Base-by-base conservation (phyloP, 2,113 vertebrate species). In the Calypte anna region DNA sequence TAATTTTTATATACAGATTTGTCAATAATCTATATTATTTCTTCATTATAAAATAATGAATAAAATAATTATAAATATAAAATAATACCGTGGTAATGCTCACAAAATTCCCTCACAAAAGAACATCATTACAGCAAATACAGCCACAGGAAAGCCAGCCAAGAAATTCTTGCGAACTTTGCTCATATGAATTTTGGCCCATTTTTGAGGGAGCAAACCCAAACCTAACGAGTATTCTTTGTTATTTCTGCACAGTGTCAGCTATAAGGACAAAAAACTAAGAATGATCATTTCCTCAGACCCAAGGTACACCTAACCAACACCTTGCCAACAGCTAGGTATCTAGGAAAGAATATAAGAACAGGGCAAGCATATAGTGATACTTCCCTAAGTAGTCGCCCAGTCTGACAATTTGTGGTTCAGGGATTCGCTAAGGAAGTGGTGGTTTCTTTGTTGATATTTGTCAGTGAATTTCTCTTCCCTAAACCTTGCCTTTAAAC, bases 381-480 rank as follows among this genome's bases (percentile, higher is more conserved):
- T 38, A 43, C 25, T 77, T 80, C 14, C n/a, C 31, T 43, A 50
- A 76, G 54, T 1, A 88, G 70, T 21, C 40, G 77, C 43, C 55
- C 18, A 38, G 62, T 68, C 48, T 40, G 88, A 38, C 48, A 58
- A 63, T 62, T 90, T 66, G 63, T 69, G 55, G 63, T 80, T 77
- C 22, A 38, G 59, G 68, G 55, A 77, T 76, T 88, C 88, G 75
- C 79, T 77, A 63, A 94, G 75, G 63, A 68, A 90, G 55, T 90
- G 59, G 67, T 88, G 54, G 85, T 88, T 94, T 82, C 84, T 78
- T 16, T 15, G 63, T 30, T 67, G 77, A 31, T 67, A 48, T 59
- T 70, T 46, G 81, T 91, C 67, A 38, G 63, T 55, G 77, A 66
- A 90, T 80, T 90, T 92, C 72, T 95, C 90, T 80, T 91, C 55